These are phyloP conservation scores for Nebria salina DNA, from an alignment of 2,888 invertebrate genomes.

Conservation along the genomic window DNA sequence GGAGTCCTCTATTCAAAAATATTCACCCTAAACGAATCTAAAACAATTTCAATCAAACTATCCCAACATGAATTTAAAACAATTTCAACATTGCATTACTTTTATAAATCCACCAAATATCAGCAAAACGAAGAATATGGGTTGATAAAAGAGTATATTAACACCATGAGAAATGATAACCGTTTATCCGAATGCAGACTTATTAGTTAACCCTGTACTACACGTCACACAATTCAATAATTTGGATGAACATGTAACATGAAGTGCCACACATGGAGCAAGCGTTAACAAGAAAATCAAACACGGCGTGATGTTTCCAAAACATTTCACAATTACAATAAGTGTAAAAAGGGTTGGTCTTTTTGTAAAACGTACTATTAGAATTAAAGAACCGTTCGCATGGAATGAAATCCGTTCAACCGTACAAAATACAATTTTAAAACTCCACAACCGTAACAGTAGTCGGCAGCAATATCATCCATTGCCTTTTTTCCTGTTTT, in stretches of 20 bases:
- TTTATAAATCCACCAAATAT: neutral
- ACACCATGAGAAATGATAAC: too few relatives aligned
- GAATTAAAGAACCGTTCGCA: conserved; percentile 51
- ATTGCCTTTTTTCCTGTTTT: neutral
- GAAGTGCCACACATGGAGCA: conserved; percentile 33
- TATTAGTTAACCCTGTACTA: neutral
- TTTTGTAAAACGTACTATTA: conserved; percentile 54
- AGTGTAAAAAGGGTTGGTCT: conserved; percentile 59
- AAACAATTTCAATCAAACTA: neutral
- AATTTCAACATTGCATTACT: neutral
- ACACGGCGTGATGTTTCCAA: conserved; percentile 61
- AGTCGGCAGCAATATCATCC: neutral
- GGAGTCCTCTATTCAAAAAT: conserved; percentile 15
- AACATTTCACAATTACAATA: conserved; percentile 60
- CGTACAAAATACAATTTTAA: conserved; percentile 52
- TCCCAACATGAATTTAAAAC: neutral
- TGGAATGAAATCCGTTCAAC: conserved; percentile 51
- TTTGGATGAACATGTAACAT: neutral
- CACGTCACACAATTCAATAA: neutral
- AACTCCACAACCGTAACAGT: conserved; percentile 42
- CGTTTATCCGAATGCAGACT: too few relatives aligned
- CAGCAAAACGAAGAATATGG: too few relatives aligned
- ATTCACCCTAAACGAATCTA: neutral
- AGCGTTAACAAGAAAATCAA: conserved; percentile 60
- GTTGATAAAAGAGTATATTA: neutral